A percentile compares a stretch with the other conserved stretches of the same genome.
phyloP scores from a whole-genome alignment of 2,888 invertebrate genomes.

The Tubulanus polymorphus region DNA sequence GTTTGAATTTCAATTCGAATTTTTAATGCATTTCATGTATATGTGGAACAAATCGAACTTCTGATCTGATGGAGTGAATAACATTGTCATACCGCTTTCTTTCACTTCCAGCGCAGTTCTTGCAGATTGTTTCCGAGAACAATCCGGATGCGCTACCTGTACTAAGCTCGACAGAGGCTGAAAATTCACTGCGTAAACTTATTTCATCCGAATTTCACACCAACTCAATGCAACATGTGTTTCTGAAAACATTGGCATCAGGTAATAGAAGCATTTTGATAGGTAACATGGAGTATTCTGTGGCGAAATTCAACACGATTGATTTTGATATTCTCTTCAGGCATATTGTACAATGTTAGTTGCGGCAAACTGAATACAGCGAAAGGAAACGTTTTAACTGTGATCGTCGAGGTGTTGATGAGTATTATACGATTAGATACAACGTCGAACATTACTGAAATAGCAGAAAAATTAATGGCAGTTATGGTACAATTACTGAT shows the following conservation, averaged over 20 bases:
- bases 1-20: too few species aligned
- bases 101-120: slow-evolving; percentile 62
- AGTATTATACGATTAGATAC: slow-evolving; percentile 24
- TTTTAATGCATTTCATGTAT: too few species aligned
- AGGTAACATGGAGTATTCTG: too few species aligned
- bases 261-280: too few species aligned
- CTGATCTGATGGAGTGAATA: too few species aligned
- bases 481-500: too few species aligned
- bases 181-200: slow-evolving; percentile 14
- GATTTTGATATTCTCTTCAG: slow-evolving; percentile 29
- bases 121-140: slow-evolving; percentile 70
- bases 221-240: slow-evolving; percentile 2
- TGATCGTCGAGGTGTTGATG: slow-evolving; percentile 27
- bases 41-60: too few species aligned
- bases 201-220: slow-evolving; percentile 6
- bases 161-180: background rate
- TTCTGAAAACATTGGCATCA: background rate
- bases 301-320: too few species aligned
- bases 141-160: slow-evolving; percentile 56
- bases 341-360: slow-evolving; percentile 43
- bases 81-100: slow-evolving; percentile 1
- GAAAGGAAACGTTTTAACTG: slow-evolving; percentile 20
- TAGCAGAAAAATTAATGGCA: too few species aligned
- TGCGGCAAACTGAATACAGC: slow-evolving; percentile 25
- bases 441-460: background rate